Conservation (phyloP, 1,140 invertebrate species). For the Gonatopus flavifemur region DNA sequence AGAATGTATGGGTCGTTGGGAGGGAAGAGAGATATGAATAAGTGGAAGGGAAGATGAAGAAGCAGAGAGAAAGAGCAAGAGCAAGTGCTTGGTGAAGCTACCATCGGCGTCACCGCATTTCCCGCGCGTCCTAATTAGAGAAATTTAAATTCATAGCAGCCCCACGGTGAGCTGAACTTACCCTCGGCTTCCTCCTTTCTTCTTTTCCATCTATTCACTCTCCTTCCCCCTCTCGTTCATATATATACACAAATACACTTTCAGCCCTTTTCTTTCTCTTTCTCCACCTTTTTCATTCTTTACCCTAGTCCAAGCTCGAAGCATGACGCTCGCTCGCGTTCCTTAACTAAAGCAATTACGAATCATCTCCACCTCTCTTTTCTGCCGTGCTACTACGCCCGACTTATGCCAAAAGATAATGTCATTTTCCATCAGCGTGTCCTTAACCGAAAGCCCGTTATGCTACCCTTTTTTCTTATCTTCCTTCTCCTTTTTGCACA, state of each 20-base stretch:
- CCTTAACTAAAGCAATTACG: conserved; percentile 50
- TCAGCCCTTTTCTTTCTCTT: conserved; percentile 13
- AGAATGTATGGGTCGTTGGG: background rate
- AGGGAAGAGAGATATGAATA: background rate
- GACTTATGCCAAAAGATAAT: conserved; percentile 43
- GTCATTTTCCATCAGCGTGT: conserved; percentile 39
- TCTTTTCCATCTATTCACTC: background rate
- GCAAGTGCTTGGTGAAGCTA: conserved; percentile 26
- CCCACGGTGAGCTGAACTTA: conserved; percentile 32
- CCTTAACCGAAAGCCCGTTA: conserved; percentile 9
- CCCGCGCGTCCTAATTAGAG: conserved; percentile 53
- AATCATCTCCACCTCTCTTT: conserved; percentile 27
- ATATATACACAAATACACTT: conserved; percentile 1
- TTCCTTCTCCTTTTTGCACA: conserved; percentile 8
- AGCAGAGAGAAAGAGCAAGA: conserved; percentile 23
- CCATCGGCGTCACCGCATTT: conserved; percentile 41
- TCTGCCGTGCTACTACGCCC: conserved; percentile 17
- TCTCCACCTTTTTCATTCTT: conserved; percentile 26
- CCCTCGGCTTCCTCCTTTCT: conserved; percentile 14
- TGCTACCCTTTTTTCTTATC: conserved; percentile 2
- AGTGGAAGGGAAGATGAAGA: conserved; percentile 18
- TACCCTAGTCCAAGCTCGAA: conserved; percentile 34
- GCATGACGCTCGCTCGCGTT: conserved; percentile 37
- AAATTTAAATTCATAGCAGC: conserved; percentile 57
- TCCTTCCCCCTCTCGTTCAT: conserved; percentile 2